phyloP scores from a whole-genome alignment of 2,113 vertebrate genomes.

The Mobula birostris region DNA sequence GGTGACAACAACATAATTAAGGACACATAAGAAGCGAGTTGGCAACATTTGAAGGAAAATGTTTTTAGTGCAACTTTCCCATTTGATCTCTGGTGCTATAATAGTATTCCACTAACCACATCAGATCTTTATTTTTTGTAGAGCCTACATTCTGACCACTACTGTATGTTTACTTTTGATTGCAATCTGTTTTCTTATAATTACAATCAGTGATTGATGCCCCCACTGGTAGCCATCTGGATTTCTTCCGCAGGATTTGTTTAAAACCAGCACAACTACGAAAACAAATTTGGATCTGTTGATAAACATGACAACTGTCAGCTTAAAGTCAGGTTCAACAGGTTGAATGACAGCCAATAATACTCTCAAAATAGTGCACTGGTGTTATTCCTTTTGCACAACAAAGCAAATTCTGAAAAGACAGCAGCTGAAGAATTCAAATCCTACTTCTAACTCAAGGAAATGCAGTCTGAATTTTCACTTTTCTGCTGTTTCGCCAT shows the following conservation, averaged over 20 bases:
- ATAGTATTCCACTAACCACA: neutral
- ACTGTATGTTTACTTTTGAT: constrained; percentile 28
- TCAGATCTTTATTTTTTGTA: neutral
- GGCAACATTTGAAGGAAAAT: neutral
- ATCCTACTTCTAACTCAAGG: neutral
- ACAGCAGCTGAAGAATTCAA: neutral
- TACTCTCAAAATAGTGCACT: neutral
- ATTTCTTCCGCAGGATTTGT: neutral
- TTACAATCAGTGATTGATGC: constrained; percentile 20
- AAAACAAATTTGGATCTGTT: constrained; percentile 14
- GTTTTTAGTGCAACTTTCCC: neutral
- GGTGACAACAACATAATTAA: neutral
- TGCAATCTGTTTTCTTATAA: neutral
- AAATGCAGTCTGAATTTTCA: neutral
- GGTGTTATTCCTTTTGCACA: neutral
- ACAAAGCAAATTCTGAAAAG: neutral
- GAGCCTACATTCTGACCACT: neutral
- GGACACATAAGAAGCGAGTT: neutral
- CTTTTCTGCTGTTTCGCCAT: neutral
- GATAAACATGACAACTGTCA: neutral
- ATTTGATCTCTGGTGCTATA: neutral
- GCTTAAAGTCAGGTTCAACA: constrained; percentile 29
- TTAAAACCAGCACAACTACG: neutral
- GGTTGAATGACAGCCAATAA: constrained; percentile 24
- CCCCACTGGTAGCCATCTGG: constrained; percentile 5